These are phyloP conservation scores for Tetrao urogallus DNA, from an alignment of 2,113 vertebrate species.

Conservation along the genomic window DNA sequence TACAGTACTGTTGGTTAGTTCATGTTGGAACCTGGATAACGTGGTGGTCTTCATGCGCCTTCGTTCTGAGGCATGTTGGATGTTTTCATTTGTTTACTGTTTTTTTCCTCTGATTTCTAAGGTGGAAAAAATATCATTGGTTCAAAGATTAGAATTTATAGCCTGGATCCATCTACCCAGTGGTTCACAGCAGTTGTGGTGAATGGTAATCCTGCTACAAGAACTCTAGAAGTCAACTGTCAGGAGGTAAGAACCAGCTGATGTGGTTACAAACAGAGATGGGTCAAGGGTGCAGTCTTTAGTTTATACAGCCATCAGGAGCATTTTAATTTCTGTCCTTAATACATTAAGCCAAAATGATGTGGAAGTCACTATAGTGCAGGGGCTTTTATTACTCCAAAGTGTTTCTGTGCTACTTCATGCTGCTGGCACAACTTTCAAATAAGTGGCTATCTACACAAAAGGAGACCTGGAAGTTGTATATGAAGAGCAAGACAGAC, in stretches of 20 bases:
- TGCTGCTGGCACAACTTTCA: neutral
- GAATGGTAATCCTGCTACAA: constrained; percentile 76
- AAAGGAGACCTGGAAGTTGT: neutral
- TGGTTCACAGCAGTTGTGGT: constrained; percentile 83
- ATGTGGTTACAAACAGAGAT: neutral
- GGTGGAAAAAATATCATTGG: constrained; percentile 82
- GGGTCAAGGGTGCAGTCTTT: neutral
- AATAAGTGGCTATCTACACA: neutral
- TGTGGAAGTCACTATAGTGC: neutral
- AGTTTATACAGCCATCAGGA: neutral
- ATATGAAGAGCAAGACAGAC: neutral
- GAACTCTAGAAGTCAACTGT: constrained; percentile 81
- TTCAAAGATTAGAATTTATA: constrained; percentile 83
- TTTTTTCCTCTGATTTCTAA: neutral
- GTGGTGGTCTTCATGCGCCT: neutral
- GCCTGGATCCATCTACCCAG: constrained; percentile 81
- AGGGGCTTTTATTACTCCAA: neutral
- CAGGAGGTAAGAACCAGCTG: constrained; percentile 76
- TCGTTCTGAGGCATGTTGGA: neutral
- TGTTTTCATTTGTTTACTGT: neutral
- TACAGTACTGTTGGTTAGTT: neutral
- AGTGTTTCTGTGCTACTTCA: neutral
- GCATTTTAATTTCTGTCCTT: neutral
- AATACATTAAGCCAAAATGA: neutral
- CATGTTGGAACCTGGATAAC: neutral